These are phyloP conservation scores for Drosophila subquinaria DNA, from an alignment of 2,888 invertebrate genomes.

Conservation along the genomic window DNA sequence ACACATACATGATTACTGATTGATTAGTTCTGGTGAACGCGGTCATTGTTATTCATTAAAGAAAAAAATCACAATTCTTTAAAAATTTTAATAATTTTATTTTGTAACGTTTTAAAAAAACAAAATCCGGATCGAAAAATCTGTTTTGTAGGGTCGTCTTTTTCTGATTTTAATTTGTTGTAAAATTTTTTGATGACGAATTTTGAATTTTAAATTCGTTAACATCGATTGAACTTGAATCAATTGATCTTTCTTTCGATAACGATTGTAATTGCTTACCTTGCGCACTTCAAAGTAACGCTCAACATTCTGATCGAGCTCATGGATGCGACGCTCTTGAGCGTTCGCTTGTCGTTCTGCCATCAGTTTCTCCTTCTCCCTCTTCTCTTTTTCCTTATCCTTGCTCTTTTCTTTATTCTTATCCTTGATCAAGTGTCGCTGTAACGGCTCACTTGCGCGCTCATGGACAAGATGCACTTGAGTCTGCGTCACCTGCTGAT, in stretches of 20 bases:
- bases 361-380: constrained; percentile 36
- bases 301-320: constrained; percentile 66
- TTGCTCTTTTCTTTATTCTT: constrained; percentile 17
- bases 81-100: too few species aligned
- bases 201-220: too few species aligned
- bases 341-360: constrained; percentile 31
- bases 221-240: too few species aligned
- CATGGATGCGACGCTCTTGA: constrained; percentile 65
- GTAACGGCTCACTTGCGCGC: background rate
- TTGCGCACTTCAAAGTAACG: constrained; percentile 66
- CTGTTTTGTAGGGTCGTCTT: too few species aligned
- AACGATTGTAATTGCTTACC: constrained; percentile 44
- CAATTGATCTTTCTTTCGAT: background rate
- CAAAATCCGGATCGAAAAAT: too few species aligned
- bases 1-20: too few species aligned
- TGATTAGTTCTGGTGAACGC: too few species aligned
- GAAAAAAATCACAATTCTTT: too few species aligned
- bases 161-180: too few species aligned
- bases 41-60: too few species aligned
- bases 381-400: constrained; percentile 5
- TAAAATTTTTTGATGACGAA: too few species aligned
- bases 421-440: constrained; percentile 10
- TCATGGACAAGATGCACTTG: constrained; percentile 18
- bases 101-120: too few species aligned
- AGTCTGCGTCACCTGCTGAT: constrained; percentile 4